phyloP scores from a whole-genome alignment of 2,888 invertebrate genomes.

The Norana najaformis region DNA sequence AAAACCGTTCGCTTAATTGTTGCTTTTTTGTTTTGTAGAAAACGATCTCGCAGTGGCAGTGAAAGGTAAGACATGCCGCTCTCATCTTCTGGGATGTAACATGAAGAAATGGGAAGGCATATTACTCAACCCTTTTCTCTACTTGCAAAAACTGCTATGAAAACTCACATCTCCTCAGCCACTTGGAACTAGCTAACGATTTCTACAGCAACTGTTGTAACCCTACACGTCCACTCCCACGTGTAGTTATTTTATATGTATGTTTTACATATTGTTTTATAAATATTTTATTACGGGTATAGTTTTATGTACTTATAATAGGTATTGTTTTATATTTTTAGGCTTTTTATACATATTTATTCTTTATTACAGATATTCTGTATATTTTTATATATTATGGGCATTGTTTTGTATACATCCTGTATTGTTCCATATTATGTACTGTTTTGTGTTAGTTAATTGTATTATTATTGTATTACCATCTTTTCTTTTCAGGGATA shows the following conservation, averaged over 20 bases:
- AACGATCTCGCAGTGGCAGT: constrained; percentile 4
- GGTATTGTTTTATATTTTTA: no score
- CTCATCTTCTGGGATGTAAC: not conserved
- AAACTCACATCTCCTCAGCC: not conserved
- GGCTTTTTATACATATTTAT: no score
- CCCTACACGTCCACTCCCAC: not conserved
- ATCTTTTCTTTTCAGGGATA: not conserved
- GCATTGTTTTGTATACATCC: not conserved
- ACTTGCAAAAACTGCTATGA: not conserved
- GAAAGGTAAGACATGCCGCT: not conserved
- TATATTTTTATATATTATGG: no score
- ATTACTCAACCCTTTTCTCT: not conserved
- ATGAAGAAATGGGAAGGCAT: not conserved
- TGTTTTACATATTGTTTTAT: not conserved
- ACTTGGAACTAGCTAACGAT: not conserved
- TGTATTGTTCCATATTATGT: not conserved
- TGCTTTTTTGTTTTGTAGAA: not conserved
- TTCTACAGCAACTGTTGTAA: not conserved
- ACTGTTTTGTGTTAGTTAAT: not conserved
- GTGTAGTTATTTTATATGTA: not conserved
- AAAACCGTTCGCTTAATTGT: no score
- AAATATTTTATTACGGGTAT: no score
- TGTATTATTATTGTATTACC: not conserved
- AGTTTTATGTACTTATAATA: no score
- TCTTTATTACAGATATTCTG: no score